Evolutionary conservation across 92 coral and sea anemone genomes (phyloP), one percentile per base, ranked within the genome.

Genomic region (Montipora capitata): DNA sequence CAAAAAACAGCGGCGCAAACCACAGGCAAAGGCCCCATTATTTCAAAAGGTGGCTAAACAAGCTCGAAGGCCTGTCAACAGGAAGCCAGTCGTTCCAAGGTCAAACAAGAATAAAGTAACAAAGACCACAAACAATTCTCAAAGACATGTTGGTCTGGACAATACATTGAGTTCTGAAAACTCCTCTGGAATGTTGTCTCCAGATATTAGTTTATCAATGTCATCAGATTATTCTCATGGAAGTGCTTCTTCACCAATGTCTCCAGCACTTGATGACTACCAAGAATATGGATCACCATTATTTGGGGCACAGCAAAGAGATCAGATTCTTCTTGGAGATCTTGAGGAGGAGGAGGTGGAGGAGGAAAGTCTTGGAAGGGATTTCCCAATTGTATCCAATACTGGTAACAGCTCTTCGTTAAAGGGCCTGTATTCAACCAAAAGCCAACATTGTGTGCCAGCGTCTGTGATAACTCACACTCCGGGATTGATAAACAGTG

Each of bases 1-100:
- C 0, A 97, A 97, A 91, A 97, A 97, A 78, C 94, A 95, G 15
- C 93, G 98, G 27, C 95, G 97, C 62, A 98, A 89, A 68, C 98
- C 98, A 0, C 99, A 96, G 78, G 93, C 94, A 35, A 96, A 90
- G 65, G 88, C 95, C 5, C 51, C 89, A 35, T 86, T 98, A 62
- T 72, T 78, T 52, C 89, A 78, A 12, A 94, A 88, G 78, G 85
- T 89, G 17, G 59, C 78, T 48, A 96, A 92, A 85, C 91, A 89
- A 58, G 62, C 92, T 0, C 92, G 89, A 87, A 96, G 89, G 81
- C 79, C 86, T 3, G 13, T 89, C 3, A 90, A 71, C 52, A 94
- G 94, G 82, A 98, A 91, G 79, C 95, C 96, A 5, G 81, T 86
- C 4, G 72, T 65, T 5, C 88, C 96, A 10, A 88, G 95, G 72